Base-by-base conservation (phyloP, 2,888 invertebrate genomes). In the Diogma glabrata region DNA sequence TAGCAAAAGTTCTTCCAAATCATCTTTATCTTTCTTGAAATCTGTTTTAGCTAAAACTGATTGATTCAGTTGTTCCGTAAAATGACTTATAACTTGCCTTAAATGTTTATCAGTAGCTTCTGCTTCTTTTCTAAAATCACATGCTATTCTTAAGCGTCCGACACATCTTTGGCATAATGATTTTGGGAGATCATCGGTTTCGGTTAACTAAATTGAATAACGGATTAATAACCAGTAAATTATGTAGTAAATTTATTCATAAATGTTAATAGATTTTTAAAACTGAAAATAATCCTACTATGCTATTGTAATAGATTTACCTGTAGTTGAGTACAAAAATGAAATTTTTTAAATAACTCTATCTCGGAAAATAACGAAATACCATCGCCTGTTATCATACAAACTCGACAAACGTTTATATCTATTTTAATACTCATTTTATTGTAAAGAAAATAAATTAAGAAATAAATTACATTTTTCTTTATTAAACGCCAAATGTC, bases 361-460 rank as follows among this genome's bases (percentile, higher is more conserved):
- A 22, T 48, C 5, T 46, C 47, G n/a, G 23, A 17, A 22, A 51
- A 52, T 17, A 54, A 36, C 6, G 47, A 33, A 16, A 50, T 10
- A 6, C 61, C 60, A n/a, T 53, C 51, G 16, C 61, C 61, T 3
- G 61, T 57, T 55, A 63, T 61, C 60, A 64, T 59, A 47, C 65
- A 65, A 33, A 64, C 61, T 4, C 65, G 59, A 40, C 65, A 65
- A 28, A 63, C 60, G 52, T 59, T 61, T 40, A 65, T 62, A 58
- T 63, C 63, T 16, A 64, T 60, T 57, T 61, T 57, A 38, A 61
- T 60, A 60, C 59, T 61, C 64, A 64, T 64, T 52, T 51, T 52
- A 9, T 60, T 14, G n/a, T n/a, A n/a, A n/a, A n/a, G n/a, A n/a
- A n/a, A n/a, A n/a, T n/a, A n/a, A n/a, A n/a, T n/a, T n/a, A n/a